A percentile compares a stretch with the other conserved stretches of the same genome.
These are phyloP conservation scores for Cricetomys ansorgei DNA, from an alignment of 2,113 vertebrate genomes.

Conservation along the genomic window DNA sequence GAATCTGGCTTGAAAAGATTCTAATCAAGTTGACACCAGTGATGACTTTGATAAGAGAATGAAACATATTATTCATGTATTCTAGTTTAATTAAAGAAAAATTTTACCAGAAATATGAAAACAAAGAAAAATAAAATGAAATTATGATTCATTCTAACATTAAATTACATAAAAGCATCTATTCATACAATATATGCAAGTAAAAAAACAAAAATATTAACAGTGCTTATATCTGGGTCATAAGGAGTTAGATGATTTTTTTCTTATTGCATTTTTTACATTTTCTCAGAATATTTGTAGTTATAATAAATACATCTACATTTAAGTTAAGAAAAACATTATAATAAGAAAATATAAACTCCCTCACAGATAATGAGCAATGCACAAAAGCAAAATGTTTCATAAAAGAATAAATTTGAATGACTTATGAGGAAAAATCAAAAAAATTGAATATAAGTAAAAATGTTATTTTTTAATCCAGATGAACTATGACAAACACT, in stretches of 20 bases:
- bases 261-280: not conserved
- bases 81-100: not conserved
- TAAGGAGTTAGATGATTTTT: not conserved
- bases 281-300: conserved; percentile 13
- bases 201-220: conserved; percentile 41
- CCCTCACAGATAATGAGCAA: not conserved
- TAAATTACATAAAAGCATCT: conserved; percentile 1
- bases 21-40: not conserved
- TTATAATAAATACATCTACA: not conserved
- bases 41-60: not conserved
- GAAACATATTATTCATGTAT: not conserved
- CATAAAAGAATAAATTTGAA: conserved; percentile 25
- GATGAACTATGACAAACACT: not conserved
- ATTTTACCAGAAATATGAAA: conserved; percentile 3
- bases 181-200: not conserved
- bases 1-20: not conserved
- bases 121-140: not conserved
- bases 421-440: not conserved
- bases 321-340: not conserved
- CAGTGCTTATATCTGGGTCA: not conserved
- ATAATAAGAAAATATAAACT: not conserved
- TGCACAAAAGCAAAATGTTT: not conserved
- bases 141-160: not conserved
- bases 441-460: conserved; percentile 45
- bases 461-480: conserved; percentile 25